phyloP scores from a whole-genome alignment of 2,797 vertebrate genomes.

The Sciurus vulgaris region DNA sequence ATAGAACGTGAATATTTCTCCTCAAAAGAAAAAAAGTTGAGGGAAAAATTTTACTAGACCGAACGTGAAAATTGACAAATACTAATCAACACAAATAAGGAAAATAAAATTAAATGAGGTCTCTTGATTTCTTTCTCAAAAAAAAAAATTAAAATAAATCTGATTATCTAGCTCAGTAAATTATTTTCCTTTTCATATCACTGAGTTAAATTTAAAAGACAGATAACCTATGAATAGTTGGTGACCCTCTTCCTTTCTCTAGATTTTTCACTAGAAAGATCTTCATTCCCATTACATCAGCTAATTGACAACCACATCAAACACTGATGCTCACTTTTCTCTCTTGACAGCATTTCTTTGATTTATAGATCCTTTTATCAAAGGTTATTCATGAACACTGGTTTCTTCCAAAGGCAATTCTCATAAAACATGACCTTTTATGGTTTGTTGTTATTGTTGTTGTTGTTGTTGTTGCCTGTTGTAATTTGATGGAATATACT shows the following conservation, averaged over 20 bases:
- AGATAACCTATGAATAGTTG: background rate
- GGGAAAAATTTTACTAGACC: background rate
- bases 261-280: conserved; percentile 19
- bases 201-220: background rate
- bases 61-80: background rate
- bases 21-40: background rate
- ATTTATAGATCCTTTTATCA: conserved; percentile 64
- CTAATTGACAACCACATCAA: conserved; percentile 60
- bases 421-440: conserved; percentile 77
- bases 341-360: conserved; percentile 3
- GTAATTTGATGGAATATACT: conserved; percentile 62
- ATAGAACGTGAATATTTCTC: background rate
- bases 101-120: conserved; percentile 1
- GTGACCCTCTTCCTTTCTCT: background rate
- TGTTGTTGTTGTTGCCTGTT: background rate
- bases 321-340: background rate
- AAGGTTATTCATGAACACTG: conserved; percentile 60
- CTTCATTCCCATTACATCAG: conserved; percentile 39
- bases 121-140: background rate
- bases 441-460: background rate
- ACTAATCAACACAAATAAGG: background rate
- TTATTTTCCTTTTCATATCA: background rate
- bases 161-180: background rate
- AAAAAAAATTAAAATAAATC: background rate
- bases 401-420: conserved; percentile 67